Base-by-base conservation (phyloP, 2,888 invertebrate species). In the Parnassius glacialis region DNA sequence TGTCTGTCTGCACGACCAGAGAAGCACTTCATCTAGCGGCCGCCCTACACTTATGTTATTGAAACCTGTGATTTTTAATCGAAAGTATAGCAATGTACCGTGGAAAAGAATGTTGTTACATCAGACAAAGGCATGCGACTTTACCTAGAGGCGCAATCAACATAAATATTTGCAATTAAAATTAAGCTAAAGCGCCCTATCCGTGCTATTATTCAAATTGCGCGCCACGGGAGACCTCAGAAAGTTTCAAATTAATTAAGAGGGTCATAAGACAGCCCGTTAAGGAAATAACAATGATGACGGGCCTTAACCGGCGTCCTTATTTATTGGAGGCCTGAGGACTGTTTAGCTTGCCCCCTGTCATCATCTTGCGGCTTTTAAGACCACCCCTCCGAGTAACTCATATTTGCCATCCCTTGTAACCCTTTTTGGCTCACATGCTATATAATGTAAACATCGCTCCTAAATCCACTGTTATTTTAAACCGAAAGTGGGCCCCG, bases 111-210 rank as follows among this genome's bases (percentile, higher is more conserved):
- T 34, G 5, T 34, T 34, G 34, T 34, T 34, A 57, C 56, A 57
- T 42, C 44, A 47, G 42, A 20, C 34, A 44, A 57, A 57, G 50
- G 58, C 48, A 50, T 48, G n/a, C 48, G 44, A 60, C 50, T 54
- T 68, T 70, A 75, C 75, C 78, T 73, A 70, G 74, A 75, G 79
- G 77, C 79, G 79, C 86, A 84, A 84, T 91, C 87, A 85, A 84
- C 89, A 90, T 90, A 91, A 91, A 91, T 90, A 91, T 91, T 91
- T 91, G 88, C 90, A 90, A 90, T 91, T 91, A 90, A 88, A 91
- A 91, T 91, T 86, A 89, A 84, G 82, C 84, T 75, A 74, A 78
- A 82, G 76, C 86, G 80, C 89, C 89, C 90, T 85, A 88, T 90
- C 87, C 78, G 64, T 71, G 88, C 86, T 85, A 90, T 91, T 91